A percentile compares a stretch with the other conserved stretches of the same genome.
phyloP scores from a whole-genome alignment of 1,140 invertebrate species.

The Papilio polyxenes region DNA sequence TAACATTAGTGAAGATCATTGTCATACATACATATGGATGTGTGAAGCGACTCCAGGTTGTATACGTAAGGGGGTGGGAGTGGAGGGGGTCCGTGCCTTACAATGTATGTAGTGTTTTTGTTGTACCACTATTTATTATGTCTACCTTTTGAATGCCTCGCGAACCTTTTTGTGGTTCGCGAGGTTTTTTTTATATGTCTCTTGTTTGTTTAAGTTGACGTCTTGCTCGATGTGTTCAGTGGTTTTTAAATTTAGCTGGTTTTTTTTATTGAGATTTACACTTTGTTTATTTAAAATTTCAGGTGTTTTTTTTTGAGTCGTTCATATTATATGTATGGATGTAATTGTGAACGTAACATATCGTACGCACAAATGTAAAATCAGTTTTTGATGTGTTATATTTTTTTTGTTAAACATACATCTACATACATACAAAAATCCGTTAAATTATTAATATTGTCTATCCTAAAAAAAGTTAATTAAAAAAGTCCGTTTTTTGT shows the following conservation, averaged over 20 bases:
- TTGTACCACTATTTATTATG: slow-evolving; percentile 36
- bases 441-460: no score
- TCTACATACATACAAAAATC: no score
- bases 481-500: no score
- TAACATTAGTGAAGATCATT: slow-evolving; percentile 11
- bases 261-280: neutral
- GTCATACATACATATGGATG: neutral
- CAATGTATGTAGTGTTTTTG: slow-evolving; percentile 38
- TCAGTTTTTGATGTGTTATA: no score
- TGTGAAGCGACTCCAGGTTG: slow-evolving; percentile 19
- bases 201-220: slow-evolving; percentile 29
- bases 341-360: no score
- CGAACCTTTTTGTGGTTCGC: slow-evolving; percentile 32
- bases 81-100: slow-evolving; percentile 10
- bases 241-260: slow-evolving; percentile 5
- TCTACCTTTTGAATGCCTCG: slow-evolving; percentile 26
- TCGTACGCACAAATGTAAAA: no score
- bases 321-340: neutral
- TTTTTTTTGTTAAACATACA: no score
- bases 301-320: neutral
- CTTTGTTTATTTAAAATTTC: neutral
- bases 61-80: slow-evolving; percentile 1
- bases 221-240: neutral
- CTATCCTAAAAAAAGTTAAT: no score
- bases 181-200: slow-evolving; percentile 21